Percentiles rank a stretch among this genome's conserved stretches.
Conservation (phyloP, 2,888 invertebrate genomes). For the Agrilus biguttatus region DNA sequence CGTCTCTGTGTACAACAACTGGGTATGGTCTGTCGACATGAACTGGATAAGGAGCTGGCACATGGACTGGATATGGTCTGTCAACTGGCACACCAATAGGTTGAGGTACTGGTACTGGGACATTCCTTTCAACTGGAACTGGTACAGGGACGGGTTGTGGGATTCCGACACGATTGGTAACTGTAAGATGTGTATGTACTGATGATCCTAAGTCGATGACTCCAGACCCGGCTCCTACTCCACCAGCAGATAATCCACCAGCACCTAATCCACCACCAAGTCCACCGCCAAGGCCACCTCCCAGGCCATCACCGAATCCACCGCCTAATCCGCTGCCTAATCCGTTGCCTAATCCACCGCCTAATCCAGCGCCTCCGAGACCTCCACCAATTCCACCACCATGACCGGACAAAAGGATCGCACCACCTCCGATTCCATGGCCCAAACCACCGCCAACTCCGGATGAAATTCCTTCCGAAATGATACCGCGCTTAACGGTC, state of each 20-base stretch:
- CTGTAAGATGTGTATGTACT: slow-evolving; percentile 21
- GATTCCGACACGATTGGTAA: slow-evolving; percentile 34
- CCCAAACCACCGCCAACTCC: slow-evolving; percentile 17
- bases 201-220: slow-evolving; percentile 7
- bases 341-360: slow-evolving; percentile 4
- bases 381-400: slow-evolving; percentile 4
- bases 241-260: slow-evolving; percentile 4
- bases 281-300: slow-evolving; percentile 7
- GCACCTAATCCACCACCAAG: slow-evolving; percentile 5
- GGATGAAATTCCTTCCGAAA: slow-evolving; percentile 25
- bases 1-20: slow-evolving; percentile 39
- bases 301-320: slow-evolving; percentile 5
- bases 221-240: slow-evolving; percentile 3
- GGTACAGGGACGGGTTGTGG: slow-evolving; percentile 39
- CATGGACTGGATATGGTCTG: slow-evolving; percentile 30
- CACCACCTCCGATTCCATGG: slow-evolving; percentile 14
- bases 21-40: slow-evolving; percentile 38
- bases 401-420: slow-evolving; percentile 15
- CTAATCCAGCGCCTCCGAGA: slow-evolving; percentile 3
- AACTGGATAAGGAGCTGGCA: slow-evolving; percentile 36
- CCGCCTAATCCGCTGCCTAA: slow-evolving; percentile 5
- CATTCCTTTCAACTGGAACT: slow-evolving; percentile 34
- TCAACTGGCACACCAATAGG: slow-evolving; percentile 34
- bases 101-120: slow-evolving; percentile 31
- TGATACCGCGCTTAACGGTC: slow-evolving; percentile 32